A percentile compares a stretch with the other conserved stretches of the same genome.
phyloP scores from a whole-genome alignment of 2,797 vertebrate species.

The Yasuhikotakia modesta region DNA sequence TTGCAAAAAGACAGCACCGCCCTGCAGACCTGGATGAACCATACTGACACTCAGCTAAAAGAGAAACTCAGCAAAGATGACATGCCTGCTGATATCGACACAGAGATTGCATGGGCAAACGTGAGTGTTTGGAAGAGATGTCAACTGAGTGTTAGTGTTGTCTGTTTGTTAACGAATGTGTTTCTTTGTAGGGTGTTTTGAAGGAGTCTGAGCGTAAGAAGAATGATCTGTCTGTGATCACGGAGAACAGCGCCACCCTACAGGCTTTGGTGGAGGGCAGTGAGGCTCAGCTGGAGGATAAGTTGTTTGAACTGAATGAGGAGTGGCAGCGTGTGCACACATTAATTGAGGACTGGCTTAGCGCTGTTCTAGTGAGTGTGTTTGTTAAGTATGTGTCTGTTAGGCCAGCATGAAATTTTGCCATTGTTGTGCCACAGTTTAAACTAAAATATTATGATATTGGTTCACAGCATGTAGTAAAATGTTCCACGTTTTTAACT shows the following conservation, averaged over 20 bases:
- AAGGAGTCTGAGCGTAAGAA: conserved; percentile 91
- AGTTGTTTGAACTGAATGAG: conserved; percentile 85
- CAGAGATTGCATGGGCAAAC: conserved; percentile 91
- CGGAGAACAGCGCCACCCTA: conserved; percentile 84
- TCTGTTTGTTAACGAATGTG: conserved; percentile 4
- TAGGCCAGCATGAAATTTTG: too few species aligned
- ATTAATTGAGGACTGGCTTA: conserved; percentile 92
- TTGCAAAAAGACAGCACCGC: conserved; percentile 82
- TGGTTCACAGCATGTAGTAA: neutral
- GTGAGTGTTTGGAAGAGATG: conserved; percentile 73
- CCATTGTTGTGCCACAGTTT: too few species aligned
- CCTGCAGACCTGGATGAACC: conserved; percentile 87
- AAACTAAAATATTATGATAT: neutral
- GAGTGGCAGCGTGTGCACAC: conserved; percentile 87
- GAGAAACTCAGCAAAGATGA: conserved; percentile 84
- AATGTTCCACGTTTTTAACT: neutral
- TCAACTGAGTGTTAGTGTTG: neutral
- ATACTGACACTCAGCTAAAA: conserved; percentile 82
- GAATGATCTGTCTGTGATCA: conserved; percentile 82
- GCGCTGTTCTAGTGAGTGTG: conserved; percentile 84
- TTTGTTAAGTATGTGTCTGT: neutral
- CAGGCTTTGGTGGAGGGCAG: conserved; percentile 89
- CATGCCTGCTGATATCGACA: conserved; percentile 86
- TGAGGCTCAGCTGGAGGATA: conserved; percentile 82
- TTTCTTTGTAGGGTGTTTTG: conserved; percentile 81